Base-by-base conservation (phyloP, 2,113 vertebrate species). In the Clarias macrocephalus region DNA sequence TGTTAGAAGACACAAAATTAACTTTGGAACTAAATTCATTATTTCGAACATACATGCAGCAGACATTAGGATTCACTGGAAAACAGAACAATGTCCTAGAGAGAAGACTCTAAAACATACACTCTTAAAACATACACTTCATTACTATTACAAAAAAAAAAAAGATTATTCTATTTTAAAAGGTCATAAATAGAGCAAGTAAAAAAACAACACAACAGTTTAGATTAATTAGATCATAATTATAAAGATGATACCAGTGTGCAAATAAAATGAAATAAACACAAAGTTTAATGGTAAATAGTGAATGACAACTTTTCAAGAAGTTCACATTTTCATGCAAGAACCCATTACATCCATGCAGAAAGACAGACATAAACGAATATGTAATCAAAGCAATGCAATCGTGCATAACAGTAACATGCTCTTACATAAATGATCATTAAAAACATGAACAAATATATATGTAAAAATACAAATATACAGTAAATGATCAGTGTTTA, bases 401-500 rank as follows among this genome's bases (percentile, higher is more conserved):
- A 77, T 30, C 76, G 11, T 80, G 54, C 77, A 18, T 33, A 30
- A 59, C 42, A 77, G 25, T 52, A 63, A 54, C 72, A 77, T 60
- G 83, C 33, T 42, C 2, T 80, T 65, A 12, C 21, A 65, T 0
- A 30, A 52, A 60, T 60, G 1, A 37, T 10, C 3, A 23, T 4
- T 60, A 21, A 60, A 62, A 42, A 60, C 6, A 16, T 16, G 16
- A 77, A 48, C 6, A 70, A 30, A 68, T 30, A 48, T 48, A 48
- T 48, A 48, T 48, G 11, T 11, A 68, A 3, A 68, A 72, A 21
- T 54, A 57, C 57, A 48, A 82, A 23, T 48, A 42, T 42, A 48
- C 48, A 48, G 48, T 48, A 28, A 42, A 56, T 25, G 9, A 3
- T 19, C 2, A 72, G 13, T 63, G 54, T 80, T 93, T 92, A 95